A percentile compares a stretch with the other conserved stretches of the same genome.
Conservation (phyloP, 2,113 vertebrate species). For the Heterochromis multidens region DNA sequence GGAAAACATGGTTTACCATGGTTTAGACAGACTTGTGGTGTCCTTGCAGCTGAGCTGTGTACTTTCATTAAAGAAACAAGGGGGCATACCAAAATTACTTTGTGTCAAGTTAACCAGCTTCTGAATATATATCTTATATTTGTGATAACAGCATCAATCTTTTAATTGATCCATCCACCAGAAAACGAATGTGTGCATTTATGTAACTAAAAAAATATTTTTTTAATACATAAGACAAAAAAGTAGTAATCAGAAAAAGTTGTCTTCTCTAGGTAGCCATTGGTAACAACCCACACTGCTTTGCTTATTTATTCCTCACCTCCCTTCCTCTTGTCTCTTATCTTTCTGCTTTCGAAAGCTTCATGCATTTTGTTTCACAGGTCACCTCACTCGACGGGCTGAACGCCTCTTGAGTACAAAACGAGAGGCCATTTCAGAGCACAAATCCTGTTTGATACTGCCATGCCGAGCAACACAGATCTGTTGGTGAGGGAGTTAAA, state of each 20-base stretch:
- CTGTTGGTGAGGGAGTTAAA: slow-evolving; percentile 15
- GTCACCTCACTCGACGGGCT: slow-evolving; percentile 14
- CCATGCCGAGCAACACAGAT: slow-evolving; percentile 1
- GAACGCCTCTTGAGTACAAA: slow-evolving; percentile 17
- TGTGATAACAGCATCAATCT: background rate
- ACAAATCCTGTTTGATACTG: slow-evolving; percentile 23
- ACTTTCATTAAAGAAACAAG: too few species aligned
- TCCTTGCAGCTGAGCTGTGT: background rate
- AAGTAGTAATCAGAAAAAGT: background rate
- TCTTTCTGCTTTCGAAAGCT: slow-evolving; percentile 7
- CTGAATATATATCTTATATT: background rate
- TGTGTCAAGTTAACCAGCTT: too few species aligned
- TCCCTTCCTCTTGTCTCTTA: background rate
- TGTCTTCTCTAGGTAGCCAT: background rate
- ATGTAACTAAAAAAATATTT: background rate
- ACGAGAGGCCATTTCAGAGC: slow-evolving; percentile 35
- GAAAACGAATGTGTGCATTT: background rate
- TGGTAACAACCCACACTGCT: background rate
- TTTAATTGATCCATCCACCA: background rate
- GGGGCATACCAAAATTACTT: too few species aligned
- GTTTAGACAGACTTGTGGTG: background rate
- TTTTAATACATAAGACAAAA: background rate
- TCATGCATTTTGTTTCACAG: slow-evolving; percentile 25
- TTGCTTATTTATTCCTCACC: background rate
- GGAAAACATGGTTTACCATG: background rate